Evolutionary conservation across 2,113 vertebrate species (phyloP).

Genomic region (Eupsittula cactorum): DNA sequence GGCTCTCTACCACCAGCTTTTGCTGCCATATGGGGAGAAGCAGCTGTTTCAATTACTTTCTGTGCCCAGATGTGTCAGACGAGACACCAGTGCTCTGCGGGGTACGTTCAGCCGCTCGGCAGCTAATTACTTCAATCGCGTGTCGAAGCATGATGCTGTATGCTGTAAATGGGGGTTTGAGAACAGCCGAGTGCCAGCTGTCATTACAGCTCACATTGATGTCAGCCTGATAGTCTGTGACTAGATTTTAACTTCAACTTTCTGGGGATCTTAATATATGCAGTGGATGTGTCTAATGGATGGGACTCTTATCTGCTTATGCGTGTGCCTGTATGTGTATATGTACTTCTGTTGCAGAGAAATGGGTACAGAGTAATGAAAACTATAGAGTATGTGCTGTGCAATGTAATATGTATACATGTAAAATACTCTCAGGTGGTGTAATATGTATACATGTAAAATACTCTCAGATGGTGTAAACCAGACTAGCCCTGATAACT

Average conservation of each 20-base stretch:
- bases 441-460: not conserved
- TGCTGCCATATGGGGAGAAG: constrained; percentile 97
- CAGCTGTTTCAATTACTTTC: constrained; percentile 99
- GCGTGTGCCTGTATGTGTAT: not conserved
- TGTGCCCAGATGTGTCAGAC: constrained; percentile 99
- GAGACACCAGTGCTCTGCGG: constrained; percentile 92
- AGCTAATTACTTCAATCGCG: constrained; percentile 99
- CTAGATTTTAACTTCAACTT: constrained; percentile 30
- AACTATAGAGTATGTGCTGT: not conserved
- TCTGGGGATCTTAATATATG: not conserved
- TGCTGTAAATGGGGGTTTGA: constrained; percentile 87
- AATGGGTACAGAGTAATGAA: not conserved
- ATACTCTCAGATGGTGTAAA: not conserved
- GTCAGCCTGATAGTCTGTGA: constrained; percentile 78
- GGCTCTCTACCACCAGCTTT: constrained; percentile 87
- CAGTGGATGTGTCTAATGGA: not conserved
- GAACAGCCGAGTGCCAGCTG: constrained; percentile 95
- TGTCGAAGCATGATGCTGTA: constrained; percentile 85
- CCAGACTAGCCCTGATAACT: not conserved
- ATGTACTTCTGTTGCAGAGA: not conserved
- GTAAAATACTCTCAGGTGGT: not conserved
- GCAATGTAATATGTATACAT: rapidly evolving
- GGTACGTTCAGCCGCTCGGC: constrained; percentile 91
- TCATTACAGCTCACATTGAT: constrained; percentile 81
- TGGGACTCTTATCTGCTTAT: not conserved